Base-by-base conservation (phyloP, 2,113 vertebrate genomes). In the Eleginops maclovinus region DNA sequence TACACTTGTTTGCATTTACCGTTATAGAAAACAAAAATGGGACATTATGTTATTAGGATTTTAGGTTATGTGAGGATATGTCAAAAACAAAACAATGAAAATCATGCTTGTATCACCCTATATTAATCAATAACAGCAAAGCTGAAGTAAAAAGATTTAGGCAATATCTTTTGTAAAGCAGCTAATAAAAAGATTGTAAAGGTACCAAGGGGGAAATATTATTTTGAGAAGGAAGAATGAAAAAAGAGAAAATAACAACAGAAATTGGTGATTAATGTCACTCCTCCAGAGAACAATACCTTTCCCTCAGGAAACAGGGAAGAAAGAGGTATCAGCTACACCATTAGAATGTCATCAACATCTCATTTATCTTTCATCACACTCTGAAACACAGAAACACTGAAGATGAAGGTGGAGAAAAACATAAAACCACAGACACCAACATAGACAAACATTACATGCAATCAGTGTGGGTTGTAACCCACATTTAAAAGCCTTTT, bases 331-430 rank as follows among this genome's bases (percentile, higher is more conserved):
- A 50, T 77, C 70, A 82, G 59, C 19, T 62, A 68, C 54, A 77
- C 10, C 50, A 67, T 75, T 51, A 66, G 9, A 28, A 41, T 72
- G 53, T 80, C 60, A 61, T 59, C 80, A 88, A 76, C 71, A 84
- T 16, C 50, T 83, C 47, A 71, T 84, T 50, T 50, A 66, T 75
- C 61, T 73, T 70, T 61, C 56, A 76, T 83, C 56, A 81, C 74
- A 68, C 63, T 77, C 55, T 55, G 50, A 82, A 64, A 86, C 62
- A 81, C 54, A 41, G 63, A 64, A 63, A 85, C 78, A 65, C 28
- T 47, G 41, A 83, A 49, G 59, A 86, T 88, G 92, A 88, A 46
- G 63, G 87, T 87, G 56, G 73, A 54, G 70, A 76, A 75, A 81
- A 79, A 80, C 62, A 82, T 1, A 77, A 71, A 77, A 47, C 69